Evolutionary conservation across 2,113 vertebrate genomes (phyloP), one percentile per base, ranked within the genome.

Genomic region (Microtus ochrogaster): DNA sequence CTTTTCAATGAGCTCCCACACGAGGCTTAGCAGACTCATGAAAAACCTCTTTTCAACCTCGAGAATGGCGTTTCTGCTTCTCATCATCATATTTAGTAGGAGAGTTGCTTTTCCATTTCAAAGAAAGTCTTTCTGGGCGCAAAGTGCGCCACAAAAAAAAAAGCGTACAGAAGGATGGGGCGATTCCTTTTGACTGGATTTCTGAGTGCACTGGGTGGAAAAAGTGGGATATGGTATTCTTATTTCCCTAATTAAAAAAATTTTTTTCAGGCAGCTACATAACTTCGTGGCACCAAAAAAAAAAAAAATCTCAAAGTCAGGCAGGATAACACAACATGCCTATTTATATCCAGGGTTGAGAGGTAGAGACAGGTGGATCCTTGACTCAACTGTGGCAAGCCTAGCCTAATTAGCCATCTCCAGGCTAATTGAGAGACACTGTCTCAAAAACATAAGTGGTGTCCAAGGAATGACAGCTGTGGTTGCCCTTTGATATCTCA

Each of bases 1-100:
- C 97, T 97, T 97, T 97, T 85, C 92, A 89, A 96, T 91, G 78
- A 94, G 95, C 89, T 90, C 89, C 94, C 92, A 96, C 86, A 95
- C n/a, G 24, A 72, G 94, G 95, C 91, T 97, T 92, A 94, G 96
- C 68, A 84, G 96, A 97, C 83, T 96, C 55, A 92, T 74, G 65
- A 96, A 88, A 94, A 95, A 81, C 90, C 85, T 83, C 87, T 93
- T 79, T 89, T 94, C 84, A 92, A 96, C 81, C 63, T 77, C 44
- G 3, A 97, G 94, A 94, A 82, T 65, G 52, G 76, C 83, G 90
- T 92, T 96, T 92, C 82, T 49, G n/a, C 79, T 91, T 96, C 86
- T 93, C 2, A 0, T 86, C 82, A 85, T 78, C 91, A 79, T 76
- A 76, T 94, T 76, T 92, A 91, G 79, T 58, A 89, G 72, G 52